Conservation (phyloP, 2,113 vertebrate species). For the Symphodus melops region DNA sequence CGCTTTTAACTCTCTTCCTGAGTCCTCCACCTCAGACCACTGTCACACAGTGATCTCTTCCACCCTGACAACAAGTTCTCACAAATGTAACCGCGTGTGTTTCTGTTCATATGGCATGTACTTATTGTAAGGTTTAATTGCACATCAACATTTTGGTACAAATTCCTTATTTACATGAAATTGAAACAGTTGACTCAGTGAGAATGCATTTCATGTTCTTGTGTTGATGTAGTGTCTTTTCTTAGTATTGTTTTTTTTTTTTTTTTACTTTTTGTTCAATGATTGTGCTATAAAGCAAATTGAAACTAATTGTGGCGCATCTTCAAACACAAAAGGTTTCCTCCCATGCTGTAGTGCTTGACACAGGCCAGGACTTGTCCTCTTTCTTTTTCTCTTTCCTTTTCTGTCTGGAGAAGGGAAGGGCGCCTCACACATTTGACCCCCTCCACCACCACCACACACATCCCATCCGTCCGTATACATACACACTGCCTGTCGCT, state of each 20-base stretch:
- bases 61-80: slow-evolving; percentile 35
- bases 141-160: neutral
- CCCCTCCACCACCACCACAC: neutral
- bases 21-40: slow-evolving; percentile 40
- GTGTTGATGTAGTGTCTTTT: neutral
- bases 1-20: slow-evolving; percentile 57
- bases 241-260: neutral
- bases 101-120: neutral
- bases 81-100: neutral
- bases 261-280: neutral
- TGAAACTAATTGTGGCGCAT: slow-evolving; percentile 27
- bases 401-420: slow-evolving; percentile 37
- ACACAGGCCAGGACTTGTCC: slow-evolving; percentile 78
- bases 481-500: slow-evolving; percentile 36
- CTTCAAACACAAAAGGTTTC: slow-evolving; percentile 43
- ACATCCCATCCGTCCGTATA: slow-evolving; percentile 7
- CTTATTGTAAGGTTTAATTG: neutral
- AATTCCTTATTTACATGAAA: slow-evolving; percentile 35
- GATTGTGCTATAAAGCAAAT: slow-evolving; percentile 14
- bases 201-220: neutral
- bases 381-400: slow-evolving; percentile 46
- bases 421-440: slow-evolving; percentile 54
- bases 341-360: slow-evolving; percentile 33
- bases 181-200: neutral
- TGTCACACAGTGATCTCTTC: slow-evolving; percentile 32